Evolutionary conservation across 1,140 invertebrate species (phyloP), one percentile per base, ranked within the genome.

Genomic region (Drosophila pachea): DNA sequence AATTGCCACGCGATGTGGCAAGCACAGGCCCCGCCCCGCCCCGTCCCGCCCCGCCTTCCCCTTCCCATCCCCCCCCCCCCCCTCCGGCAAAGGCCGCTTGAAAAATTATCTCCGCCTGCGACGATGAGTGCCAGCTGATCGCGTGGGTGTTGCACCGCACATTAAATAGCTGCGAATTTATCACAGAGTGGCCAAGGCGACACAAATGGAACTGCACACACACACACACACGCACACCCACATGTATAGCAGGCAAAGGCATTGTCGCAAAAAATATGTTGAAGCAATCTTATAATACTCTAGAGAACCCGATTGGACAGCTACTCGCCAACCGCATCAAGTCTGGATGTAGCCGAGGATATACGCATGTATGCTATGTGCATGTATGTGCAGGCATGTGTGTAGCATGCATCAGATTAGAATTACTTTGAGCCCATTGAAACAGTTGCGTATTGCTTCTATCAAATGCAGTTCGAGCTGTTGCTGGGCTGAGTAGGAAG

Each of bases 121-220:
- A 29, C 54, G 53, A 49, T 22, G 22, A 22, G 40, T 59, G 38
- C 49, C 31, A 32, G 58, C 61, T 69, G 68, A 84, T 84, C 76
- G 63, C 66, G 58, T 83, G 79, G 79, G 74, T 82, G 78, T 83
- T 65, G 71, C 74, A 64, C 68, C 76, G 66, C 52, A 36, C 79
- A 83, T 84, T 73, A 73, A 83, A 79, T 79, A 62, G 43, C 45
- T 29, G 40, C 61, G 76, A 79, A 83, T 83, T 79, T 73, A 84
- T 83, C 73, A 84, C 76, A 79, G 79, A 84, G 73, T 68, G 62
- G 72, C 68, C 60, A 59, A 68, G 47, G 29, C 43, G 9, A 56
- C 14, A 61, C 54, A 66, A 14, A 38, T 5, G 36, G 8, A 38
- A 1, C n/a, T n/a, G 22, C 29, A 56, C n/a, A 35, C 14, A 31